Evolutionary conservation across 2,113 vertebrate species (phyloP).

Genomic region (Zosterops lateralis): DNA sequence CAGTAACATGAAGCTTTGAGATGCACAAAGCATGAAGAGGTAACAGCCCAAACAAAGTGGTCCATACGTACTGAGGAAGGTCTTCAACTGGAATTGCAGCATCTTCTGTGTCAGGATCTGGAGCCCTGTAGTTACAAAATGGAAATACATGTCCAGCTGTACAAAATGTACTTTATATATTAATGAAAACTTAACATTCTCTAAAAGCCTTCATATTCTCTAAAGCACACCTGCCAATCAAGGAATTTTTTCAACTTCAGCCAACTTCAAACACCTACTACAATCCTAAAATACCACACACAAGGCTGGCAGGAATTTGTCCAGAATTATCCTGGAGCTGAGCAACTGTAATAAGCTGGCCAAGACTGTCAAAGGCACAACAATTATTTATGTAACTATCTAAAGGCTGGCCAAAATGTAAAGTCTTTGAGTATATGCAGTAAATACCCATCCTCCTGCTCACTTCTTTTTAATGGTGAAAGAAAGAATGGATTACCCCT

Average conservation of each 20-base stretch:
- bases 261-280: neutral
- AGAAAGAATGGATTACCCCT: slow-evolving; percentile 79
- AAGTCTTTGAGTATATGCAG: neutral
- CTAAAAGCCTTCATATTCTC: neutral
- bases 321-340: neutral
- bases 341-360: neutral
- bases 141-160: neutral
- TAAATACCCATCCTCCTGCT: no score
- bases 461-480: neutral
- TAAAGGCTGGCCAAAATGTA: neutral
- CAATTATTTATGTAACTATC: neutral
- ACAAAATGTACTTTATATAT: neutral
- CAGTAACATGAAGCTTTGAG: neutral
- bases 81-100: slow-evolving; percentile 84
- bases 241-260: neutral
- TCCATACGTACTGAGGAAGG: slow-evolving; percentile 83
- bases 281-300: neutral
- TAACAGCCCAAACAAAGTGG: neutral
- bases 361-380: neutral
- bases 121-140: slow-evolving; percentile 75
- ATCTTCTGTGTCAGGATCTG: slow-evolving; percentile 80
- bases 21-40: neutral
- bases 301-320: neutral
- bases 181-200: neutral
- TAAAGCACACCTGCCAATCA: neutral